Conservation (phyloP, 2,113 vertebrate species). For the Octodon degus region DNA sequence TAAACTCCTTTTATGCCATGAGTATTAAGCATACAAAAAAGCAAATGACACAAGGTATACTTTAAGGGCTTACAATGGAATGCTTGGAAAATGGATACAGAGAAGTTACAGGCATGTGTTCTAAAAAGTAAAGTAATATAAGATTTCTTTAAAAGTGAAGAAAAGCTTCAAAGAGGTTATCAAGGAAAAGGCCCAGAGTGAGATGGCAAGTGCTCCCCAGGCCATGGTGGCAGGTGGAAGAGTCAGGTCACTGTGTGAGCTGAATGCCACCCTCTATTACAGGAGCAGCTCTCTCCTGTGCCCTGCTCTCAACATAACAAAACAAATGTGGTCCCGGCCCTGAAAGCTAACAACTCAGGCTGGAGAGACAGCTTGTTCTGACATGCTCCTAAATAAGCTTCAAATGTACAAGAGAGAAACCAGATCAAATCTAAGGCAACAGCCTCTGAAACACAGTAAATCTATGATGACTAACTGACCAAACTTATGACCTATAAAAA, state of each 20-base stretch:
- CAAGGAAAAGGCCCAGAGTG: slow-evolving; percentile 25
- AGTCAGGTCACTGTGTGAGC: slow-evolving; percentile 24
- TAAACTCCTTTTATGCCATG: background rate
- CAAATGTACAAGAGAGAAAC: slow-evolving; percentile 68
- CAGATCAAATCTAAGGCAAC: slow-evolving; percentile 69
- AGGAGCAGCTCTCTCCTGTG: slow-evolving; percentile 37
- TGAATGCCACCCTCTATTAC: slow-evolving; percentile 36
- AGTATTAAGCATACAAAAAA: slow-evolving; percentile 25
- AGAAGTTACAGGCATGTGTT: background rate
- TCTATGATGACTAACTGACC: slow-evolving; percentile 68
- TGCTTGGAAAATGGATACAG: slow-evolving; percentile 35
- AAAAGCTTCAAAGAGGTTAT: background rate
- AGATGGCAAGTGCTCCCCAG: background rate
- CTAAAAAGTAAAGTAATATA: slow-evolving; percentile 48
- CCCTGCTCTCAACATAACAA: slow-evolving; percentile 52
- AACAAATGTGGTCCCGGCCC: slow-evolving; percentile 51
- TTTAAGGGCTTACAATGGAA: slow-evolving; percentile 30
- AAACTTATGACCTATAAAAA: slow-evolving; percentile 74
- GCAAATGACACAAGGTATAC: background rate
- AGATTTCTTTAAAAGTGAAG: slow-evolving; percentile 3
- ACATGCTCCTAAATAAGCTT: slow-evolving; percentile 79
- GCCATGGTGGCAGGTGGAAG: background rate
- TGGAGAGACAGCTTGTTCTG: slow-evolving; percentile 69
- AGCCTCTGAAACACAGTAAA: slow-evolving; percentile 66
- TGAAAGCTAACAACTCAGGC: slow-evolving; percentile 70